These are phyloP conservation scores for Sylvilagus floridanus DNA, from an alignment of 2,797 vertebrate genomes.

Conservation along the genomic window DNA sequence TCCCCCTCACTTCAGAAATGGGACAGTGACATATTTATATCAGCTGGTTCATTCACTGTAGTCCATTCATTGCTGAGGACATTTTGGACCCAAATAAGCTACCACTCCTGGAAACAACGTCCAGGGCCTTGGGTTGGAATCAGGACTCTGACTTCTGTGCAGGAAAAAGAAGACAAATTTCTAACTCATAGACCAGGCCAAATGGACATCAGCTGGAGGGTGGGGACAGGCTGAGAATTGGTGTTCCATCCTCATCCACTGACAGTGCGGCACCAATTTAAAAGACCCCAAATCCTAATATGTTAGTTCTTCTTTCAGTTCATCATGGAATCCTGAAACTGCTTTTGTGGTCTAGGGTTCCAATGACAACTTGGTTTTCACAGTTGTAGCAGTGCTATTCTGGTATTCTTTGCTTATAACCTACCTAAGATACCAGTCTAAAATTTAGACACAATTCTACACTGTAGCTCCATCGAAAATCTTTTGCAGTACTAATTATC, in stretches of 20 bases:
- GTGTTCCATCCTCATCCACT: neutral
- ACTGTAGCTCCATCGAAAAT: neutral
- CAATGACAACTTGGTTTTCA: neutral
- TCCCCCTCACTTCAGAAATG: neutral
- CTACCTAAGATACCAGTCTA: neutral
- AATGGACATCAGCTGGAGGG: neutral
- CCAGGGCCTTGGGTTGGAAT: neutral
- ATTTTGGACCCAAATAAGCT: neutral
- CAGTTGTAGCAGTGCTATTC: neutral
- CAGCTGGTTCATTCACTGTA: neutral
- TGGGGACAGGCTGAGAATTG: neutral
- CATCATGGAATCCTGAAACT: neutral
- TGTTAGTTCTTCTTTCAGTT: neutral
- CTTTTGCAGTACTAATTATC: neutral
- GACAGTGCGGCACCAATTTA: neutral
- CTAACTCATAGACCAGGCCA: neutral
- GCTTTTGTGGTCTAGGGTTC: neutral
- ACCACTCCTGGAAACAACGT: neutral
- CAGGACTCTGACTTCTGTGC: neutral
- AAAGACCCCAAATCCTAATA: neutral
- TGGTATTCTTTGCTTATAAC: neutral
- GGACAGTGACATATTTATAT: neutral
- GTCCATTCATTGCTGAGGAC: neutral
- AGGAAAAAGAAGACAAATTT: constrained; percentile 6
- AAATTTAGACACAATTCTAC: neutral